Conservation (phyloP, 2,797 vertebrate species). For the Leucoraja ocellata region DNA sequence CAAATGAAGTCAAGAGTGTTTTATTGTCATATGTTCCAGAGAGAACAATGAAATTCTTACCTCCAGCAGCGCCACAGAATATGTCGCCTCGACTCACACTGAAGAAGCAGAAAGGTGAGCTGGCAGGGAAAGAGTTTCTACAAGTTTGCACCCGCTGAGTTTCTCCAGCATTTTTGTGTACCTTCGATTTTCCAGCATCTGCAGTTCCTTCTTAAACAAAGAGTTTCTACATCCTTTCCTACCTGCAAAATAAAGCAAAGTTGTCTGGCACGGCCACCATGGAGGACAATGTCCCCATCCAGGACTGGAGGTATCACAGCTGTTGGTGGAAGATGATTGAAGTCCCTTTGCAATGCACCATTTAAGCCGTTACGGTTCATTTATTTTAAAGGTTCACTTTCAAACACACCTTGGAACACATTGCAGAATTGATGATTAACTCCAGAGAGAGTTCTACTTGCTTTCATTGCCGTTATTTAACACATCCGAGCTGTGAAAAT, state of each 20-base stretch:
- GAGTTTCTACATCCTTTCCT: background rate
- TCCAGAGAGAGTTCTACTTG: background rate
- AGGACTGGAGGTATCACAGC: background rate
- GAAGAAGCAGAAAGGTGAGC: no score
- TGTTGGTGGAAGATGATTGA: background rate
- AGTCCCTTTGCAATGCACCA: background rate
- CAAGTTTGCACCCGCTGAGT: background rate
- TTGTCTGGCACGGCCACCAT: background rate
- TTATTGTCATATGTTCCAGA: no score
- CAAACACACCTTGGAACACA: background rate
- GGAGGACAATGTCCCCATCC: background rate
- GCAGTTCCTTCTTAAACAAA: no score
- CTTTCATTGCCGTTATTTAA: background rate
- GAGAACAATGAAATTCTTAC: no score
- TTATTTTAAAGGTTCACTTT: constrained; percentile 23
- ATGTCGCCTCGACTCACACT: no score
- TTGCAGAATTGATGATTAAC: constrained; percentile 24
- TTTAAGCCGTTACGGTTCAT: constrained; percentile 7
- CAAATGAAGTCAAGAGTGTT: no score
- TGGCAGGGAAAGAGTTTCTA: background rate
- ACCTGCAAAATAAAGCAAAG: background rate
- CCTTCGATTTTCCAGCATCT: no score
- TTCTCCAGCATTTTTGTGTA: no score
- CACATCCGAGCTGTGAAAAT: background rate
- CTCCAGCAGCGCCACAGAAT: no score